A percentile compares a stretch with the other conserved stretches of the same genome.
These are phyloP conservation scores for Trachymyrmex septentrionalis DNA, from an alignment of 1,140 invertebrate species.

Conservation along the genomic window DNA sequence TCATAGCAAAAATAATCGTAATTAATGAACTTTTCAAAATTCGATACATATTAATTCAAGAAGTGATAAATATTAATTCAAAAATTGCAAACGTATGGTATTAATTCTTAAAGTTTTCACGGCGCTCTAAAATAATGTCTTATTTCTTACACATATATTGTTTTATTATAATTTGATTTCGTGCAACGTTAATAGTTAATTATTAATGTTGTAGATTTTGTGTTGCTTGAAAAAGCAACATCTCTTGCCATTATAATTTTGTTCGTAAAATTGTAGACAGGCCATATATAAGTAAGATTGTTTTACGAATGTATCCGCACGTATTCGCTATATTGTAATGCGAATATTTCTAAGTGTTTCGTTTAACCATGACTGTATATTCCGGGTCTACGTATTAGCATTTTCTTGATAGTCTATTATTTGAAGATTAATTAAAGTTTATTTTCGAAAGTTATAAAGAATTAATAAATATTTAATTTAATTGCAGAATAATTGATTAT, in stretches of 20 bases:
- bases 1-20: background rate
- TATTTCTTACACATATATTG: background rate
- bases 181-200: conserved; percentile 18
- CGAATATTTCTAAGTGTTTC: conserved; percentile 16
- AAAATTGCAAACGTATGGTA: background rate
- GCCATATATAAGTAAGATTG: conserved; percentile 15
- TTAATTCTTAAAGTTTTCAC: background rate
- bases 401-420: conserved; percentile 38
- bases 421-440: conserved; percentile 25
- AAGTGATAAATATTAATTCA: conserved; percentile 12
- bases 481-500: conserved; percentile 24
- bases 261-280: conserved; percentile 9
- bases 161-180: conserved; percentile 11
- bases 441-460: conserved; percentile 5
- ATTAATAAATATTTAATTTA: conserved; percentile 28
- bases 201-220: conserved; percentile 10
- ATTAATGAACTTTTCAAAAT: conserved; percentile 13
- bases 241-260: conserved; percentile 23
- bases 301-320: background rate
- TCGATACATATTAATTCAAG: conserved; percentile 14
- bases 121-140: conserved; percentile 4
- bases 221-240: background rate
- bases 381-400: conserved; percentile 13
- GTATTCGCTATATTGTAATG: conserved; percentile 6
- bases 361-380: conserved; percentile 15